phyloP scores from a whole-genome alignment of 2,888 invertebrate species.

The Melinopterus prodromus region DNA sequence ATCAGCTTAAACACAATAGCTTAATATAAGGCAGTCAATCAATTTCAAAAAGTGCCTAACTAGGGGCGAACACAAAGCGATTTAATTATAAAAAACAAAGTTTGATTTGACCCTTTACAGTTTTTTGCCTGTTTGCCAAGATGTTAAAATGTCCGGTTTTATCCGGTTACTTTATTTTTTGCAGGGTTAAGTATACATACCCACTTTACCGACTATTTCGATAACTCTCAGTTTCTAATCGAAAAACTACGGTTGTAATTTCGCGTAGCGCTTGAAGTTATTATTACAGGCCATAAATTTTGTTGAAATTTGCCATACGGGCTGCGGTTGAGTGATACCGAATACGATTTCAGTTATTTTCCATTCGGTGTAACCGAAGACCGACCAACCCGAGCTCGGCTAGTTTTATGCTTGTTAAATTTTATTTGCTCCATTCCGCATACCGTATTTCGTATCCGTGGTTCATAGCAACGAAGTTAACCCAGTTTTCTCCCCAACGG shows the following conservation, averaged over 20 bases:
- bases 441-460: not conserved
- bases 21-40: too few relatives aligned
- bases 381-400: not conserved
- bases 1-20: too few relatives aligned
- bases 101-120: too few relatives aligned
- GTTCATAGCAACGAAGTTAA: not conserved
- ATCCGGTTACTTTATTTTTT: too few relatives aligned
- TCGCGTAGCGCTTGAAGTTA: not conserved
- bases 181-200: too few relatives aligned
- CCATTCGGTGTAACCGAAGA: not conserved
- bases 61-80: too few relatives aligned
- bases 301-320: not conserved
- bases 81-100: too few relatives aligned
- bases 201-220: too few relatives aligned
- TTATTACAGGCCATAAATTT: not conserved
- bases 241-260: not conserved
- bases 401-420: slow-evolving; percentile 4
- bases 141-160: too few relatives aligned
- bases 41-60: too few relatives aligned
- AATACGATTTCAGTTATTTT: not conserved
- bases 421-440: not conserved
- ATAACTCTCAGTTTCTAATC: too few relatives aligned
- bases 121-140: too few relatives aligned
- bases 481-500: not conserved
- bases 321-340: not conserved